A percentile compares a stretch with the other conserved stretches of the same genome.
These are phyloP conservation scores for Patella depressa DNA, from an alignment of 2,888 invertebrate species.

Conservation along the genomic window DNA sequence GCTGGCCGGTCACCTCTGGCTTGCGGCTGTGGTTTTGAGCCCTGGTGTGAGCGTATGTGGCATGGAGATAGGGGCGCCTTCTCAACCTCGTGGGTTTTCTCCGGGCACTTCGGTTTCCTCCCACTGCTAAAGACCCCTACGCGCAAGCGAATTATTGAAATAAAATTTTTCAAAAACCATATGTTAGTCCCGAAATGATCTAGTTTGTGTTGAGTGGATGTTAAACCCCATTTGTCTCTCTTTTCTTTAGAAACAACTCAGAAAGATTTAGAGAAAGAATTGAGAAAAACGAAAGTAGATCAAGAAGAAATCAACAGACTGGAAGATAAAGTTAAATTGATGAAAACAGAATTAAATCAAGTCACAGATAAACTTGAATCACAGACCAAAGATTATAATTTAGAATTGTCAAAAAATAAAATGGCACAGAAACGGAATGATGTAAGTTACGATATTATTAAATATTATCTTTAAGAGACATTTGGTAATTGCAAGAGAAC, in stretches of 20 bases:
- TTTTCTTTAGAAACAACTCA: slow-evolving; percentile 45
- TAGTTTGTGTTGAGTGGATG: too few species aligned
- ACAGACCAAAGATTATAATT: slow-evolving; percentile 51
- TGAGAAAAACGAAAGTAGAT: slow-evolving; percentile 51
- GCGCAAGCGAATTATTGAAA: too few species aligned
- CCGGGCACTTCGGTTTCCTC: too few species aligned
- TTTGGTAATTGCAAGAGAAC: too few species aligned
- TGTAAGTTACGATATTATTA: slow-evolving; percentile 41
- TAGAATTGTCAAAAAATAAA: slow-evolving; percentile 61
- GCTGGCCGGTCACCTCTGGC: too few species aligned
- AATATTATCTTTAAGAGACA: not conserved
- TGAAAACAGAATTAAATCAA: slow-evolving; percentile 51
- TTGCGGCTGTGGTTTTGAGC: too few species aligned
- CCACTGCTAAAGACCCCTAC: not conserved
- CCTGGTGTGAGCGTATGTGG: too few species aligned
- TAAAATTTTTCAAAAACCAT: too few species aligned
- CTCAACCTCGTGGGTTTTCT: too few species aligned
- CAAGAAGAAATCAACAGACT: slow-evolving; percentile 43
- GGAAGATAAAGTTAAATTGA: slow-evolving; percentile 44
- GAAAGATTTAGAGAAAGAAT: slow-evolving; percentile 45
- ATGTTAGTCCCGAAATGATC: too few species aligned
- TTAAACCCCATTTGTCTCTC: too few species aligned
- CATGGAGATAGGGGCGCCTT: too few species aligned
- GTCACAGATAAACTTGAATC: slow-evolving; percentile 50
- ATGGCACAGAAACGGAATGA: slow-evolving; percentile 64